Conservation (phyloP, 1,140 invertebrate genomes). For the Brachionus manjavacas region DNA sequence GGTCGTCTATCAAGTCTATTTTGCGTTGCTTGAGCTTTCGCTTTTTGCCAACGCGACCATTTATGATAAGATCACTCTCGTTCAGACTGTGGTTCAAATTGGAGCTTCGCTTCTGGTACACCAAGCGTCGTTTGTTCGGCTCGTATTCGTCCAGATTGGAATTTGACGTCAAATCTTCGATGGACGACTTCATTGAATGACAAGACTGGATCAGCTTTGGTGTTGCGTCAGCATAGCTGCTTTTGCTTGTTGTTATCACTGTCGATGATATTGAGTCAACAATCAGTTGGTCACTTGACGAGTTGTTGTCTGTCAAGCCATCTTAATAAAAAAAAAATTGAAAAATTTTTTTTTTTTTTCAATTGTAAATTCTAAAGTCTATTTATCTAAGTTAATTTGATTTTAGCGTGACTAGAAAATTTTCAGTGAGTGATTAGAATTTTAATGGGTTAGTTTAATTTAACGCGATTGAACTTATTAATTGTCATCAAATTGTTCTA, state of each 20-base stretch:
- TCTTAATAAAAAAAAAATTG: not conserved
- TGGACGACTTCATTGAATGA: constrained; percentile 12
- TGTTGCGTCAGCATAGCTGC: not conserved
- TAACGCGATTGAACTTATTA: no score
- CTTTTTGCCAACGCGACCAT: not conserved
- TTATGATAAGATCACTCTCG: not conserved
- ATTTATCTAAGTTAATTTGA: not conserved
- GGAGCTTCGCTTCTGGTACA: not conserved
- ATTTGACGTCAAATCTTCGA: constrained; percentile 15
- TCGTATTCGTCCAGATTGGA: not conserved
- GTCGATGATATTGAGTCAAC: constrained; percentile 1
- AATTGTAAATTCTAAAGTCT: not conserved
- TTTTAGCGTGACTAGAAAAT: not conserved
- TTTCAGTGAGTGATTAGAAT: not conserved
- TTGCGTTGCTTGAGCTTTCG: constrained; percentile 14
- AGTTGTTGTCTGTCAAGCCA: not conserved
- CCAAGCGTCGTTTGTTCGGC: not conserved
- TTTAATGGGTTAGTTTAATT: no score
- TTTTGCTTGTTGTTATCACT: constrained; percentile 18
- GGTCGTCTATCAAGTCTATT: not conserved
- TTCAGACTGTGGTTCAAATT: constrained; percentile 23
- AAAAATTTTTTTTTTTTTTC: not conserved
- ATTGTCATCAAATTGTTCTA: no score
- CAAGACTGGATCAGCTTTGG: constrained; percentile 6
- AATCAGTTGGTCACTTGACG: not conserved